A percentile compares a stretch with the other conserved stretches of the same genome.
Evolutionary conservation across 2,888 invertebrate species (phyloP).

Genomic region (Cantharis rustica): DNA sequence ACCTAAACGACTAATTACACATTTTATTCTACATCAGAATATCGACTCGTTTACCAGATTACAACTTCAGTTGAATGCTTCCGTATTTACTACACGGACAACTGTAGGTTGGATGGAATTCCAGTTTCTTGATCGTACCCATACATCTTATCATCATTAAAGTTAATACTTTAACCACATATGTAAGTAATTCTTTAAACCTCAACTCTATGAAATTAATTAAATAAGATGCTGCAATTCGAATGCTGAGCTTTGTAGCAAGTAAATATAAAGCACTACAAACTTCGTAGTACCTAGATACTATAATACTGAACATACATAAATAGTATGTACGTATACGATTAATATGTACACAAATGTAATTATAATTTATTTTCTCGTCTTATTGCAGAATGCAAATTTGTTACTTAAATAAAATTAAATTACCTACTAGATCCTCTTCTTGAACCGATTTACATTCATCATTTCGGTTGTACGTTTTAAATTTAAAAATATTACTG

Average conservation of each 20-base stretch:
- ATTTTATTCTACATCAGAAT: slow-evolving; percentile 18
- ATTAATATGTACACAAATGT: not conserved
- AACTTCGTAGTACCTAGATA: no score
- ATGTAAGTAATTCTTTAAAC: slow-evolving; percentile 21
- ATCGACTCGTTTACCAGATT: slow-evolving; percentile 29
- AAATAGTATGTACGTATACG: not conserved
- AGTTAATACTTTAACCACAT: slow-evolving; percentile 29
- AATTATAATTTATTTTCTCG: not conserved
- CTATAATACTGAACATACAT: no score
- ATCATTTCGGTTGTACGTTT: not conserved
- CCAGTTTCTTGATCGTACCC: not conserved
- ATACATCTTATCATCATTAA: slow-evolving; percentile 18
- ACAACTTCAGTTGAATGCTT: slow-evolving; percentile 31
- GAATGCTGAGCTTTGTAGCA: no score
- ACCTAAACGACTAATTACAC: slow-evolving; percentile 31
- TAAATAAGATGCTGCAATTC: slow-evolving; percentile 19
- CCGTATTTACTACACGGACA: slow-evolving; percentile 20
- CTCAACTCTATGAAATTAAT: slow-evolving; percentile 23
- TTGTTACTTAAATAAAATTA: not conserved
- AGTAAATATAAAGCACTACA: no score
- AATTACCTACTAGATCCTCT: not conserved
- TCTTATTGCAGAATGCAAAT: not conserved
- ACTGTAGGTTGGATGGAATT: not conserved
- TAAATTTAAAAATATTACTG: slow-evolving; percentile 27
- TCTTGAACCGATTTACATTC: not conserved